Conservation (phyloP, 2,888 invertebrate genomes). For the Cartodere bifasciata region DNA sequence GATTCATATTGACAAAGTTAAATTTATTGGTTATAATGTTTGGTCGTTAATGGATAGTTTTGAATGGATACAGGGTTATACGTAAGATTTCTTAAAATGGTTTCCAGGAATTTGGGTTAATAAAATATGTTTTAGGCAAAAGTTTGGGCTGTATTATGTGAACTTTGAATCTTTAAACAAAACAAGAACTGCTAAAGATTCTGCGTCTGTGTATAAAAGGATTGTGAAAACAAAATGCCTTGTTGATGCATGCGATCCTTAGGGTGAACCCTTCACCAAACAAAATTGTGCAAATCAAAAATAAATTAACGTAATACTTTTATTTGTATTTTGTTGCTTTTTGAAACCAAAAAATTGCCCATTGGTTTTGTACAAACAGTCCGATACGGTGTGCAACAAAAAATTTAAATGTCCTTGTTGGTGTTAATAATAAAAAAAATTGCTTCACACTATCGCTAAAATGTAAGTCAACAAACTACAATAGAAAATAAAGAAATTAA, state of each 20-base stretch:
- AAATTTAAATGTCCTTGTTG: too few relatives aligned
- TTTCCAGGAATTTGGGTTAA: background rate
- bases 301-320: too few relatives aligned
- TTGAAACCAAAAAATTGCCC: too few relatives aligned
- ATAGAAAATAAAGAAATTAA: too few relatives aligned
- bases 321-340: too few relatives aligned
- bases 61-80: slow-evolving; percentile 45
- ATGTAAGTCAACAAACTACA: too few relatives aligned
- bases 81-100: slow-evolving; percentile 23
- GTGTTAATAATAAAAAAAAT: too few relatives aligned
- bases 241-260: background rate
- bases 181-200: slow-evolving; percentile 48
- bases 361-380: too few relatives aligned
- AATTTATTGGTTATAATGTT: slow-evolving; percentile 41
- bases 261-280: too few relatives aligned
- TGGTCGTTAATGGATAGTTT: slow-evolving; percentile 51
- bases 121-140: slow-evolving; percentile 37
- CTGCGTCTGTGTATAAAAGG: slow-evolving; percentile 40
- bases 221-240: slow-evolving; percentile 32
- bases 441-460: too few relatives aligned
- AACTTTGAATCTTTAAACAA: slow-evolving; percentile 46
- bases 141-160: slow-evolving; percentile 54
- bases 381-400: too few relatives aligned
- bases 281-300: too few relatives aligned
- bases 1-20: slow-evolving; percentile 31